Evolutionary conservation across 2,113 vertebrate species (phyloP).

Genomic region (Aix galericulata): DNA sequence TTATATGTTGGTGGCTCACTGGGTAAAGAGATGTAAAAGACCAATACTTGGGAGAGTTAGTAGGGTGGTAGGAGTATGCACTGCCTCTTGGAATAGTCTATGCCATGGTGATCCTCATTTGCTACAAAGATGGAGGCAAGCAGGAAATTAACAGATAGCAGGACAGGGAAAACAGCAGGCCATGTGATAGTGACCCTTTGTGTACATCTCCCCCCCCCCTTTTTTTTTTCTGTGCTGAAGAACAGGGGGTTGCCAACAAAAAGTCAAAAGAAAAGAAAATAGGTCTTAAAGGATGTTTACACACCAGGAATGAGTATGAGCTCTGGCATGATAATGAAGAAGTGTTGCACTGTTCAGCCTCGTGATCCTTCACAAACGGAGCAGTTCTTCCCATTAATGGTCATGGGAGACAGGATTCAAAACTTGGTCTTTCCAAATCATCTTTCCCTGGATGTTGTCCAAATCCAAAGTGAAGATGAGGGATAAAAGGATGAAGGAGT

Average conservation of each 20-base stretch:
- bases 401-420: not conserved
- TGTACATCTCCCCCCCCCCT: not conserved
- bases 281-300: not conserved
- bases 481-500: not conserved
- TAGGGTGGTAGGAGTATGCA: not conserved
- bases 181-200: not conserved
- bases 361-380: not conserved
- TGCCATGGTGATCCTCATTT: accelerated
- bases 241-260: not conserved
- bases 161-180: not conserved
- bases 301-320: not conserved
- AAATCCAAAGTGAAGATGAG: not conserved
- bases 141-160: not conserved
- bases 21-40: not conserved
- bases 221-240: not conserved
- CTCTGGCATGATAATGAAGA: not conserved
- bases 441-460: not conserved
- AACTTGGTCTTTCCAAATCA: not conserved
- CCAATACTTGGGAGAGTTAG: not conserved
- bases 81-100: not conserved
- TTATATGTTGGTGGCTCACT: not conserved
- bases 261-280: not conserved
- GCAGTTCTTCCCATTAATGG: too few species aligned
- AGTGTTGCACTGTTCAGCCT: not conserved
- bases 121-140: not conserved